A percentile compares a stretch with the other conserved stretches of the same genome.
These are phyloP conservation scores for Chondrilla cf. caribensis DNA, from an alignment of 37 sponge, comb jelly and placozoan genomes.

Conservation along the genomic window DNA sequence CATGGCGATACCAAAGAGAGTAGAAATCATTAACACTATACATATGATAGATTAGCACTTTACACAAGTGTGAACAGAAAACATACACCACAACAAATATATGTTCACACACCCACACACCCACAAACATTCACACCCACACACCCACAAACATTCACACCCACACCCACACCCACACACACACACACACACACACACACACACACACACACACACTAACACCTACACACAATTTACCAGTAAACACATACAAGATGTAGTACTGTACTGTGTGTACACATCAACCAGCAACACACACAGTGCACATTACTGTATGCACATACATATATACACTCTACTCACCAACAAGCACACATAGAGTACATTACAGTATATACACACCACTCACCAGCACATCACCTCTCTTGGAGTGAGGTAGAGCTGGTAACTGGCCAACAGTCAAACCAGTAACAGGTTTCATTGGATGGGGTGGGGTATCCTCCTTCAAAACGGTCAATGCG, in stretches of 20 bases:
- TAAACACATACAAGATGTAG: too few relatives aligned
- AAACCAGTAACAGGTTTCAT: conserved; percentile 40
- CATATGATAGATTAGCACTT: too few relatives aligned
- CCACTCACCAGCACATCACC: not conserved
- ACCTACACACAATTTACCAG: too few relatives aligned
- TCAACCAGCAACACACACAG: not conserved
- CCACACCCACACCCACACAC: too few relatives aligned
- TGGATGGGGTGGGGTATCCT: not conserved
- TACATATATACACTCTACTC: not conserved
- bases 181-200: too few relatives aligned
- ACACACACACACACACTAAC: too few relatives aligned
- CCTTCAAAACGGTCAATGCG: not conserved
- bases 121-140: too few relatives aligned
- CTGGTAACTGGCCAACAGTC: conserved; percentile 15
- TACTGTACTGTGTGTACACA: not conserved
- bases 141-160: too few relatives aligned
- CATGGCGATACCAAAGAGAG: not conserved
- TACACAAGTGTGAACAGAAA: too few relatives aligned
- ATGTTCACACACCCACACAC: too few relatives aligned
- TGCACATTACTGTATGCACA: not conserved
- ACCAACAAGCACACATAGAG: not conserved
- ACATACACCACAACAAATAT: too few relatives aligned
- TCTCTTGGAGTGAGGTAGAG: conserved; percentile 38
- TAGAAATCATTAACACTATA: too few relatives aligned
- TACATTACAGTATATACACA: not conserved